Evolutionary conservation across 2,888 invertebrate genomes (phyloP).

Genomic region (Tinea trinotella): DNA sequence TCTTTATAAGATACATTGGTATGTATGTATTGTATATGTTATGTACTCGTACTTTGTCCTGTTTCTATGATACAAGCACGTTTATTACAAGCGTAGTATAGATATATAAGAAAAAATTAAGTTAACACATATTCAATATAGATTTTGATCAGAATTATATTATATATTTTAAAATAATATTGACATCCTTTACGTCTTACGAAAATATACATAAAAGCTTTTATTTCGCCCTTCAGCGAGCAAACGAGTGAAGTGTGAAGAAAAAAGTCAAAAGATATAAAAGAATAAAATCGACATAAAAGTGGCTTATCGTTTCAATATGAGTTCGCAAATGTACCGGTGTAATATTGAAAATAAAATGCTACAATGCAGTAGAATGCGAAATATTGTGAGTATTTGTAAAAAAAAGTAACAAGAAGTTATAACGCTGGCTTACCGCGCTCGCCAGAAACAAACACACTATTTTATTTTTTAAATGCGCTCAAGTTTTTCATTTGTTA

Average conservation of each 20-base stretch:
- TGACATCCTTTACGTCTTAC: neutral
- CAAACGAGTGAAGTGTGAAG: conserved; percentile 12
- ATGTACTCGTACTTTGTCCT: too few relatives aligned
- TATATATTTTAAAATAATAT: neutral
- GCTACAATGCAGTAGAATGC: conserved; percentile 7
- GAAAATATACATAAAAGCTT: conserved; percentile 14
- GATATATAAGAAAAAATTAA: too few relatives aligned
- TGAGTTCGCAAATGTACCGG: conserved; percentile 17
- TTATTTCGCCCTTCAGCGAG: conserved; percentile 12
- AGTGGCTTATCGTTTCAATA: conserved; percentile 18
- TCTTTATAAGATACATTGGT: too few relatives aligned
- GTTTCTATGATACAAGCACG: too few relatives aligned
- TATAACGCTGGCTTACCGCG: conserved; percentile 7
- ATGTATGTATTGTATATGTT: too few relatives aligned
- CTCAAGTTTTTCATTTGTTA: conserved; percentile 2
- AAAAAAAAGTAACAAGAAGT: conserved; percentile 12
- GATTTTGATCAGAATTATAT: too few relatives aligned
- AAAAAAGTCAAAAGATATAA: conserved; percentile 11
- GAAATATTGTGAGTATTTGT: conserved; percentile 9
- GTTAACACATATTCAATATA: too few relatives aligned
- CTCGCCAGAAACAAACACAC: neutral
- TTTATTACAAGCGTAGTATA: too few relatives aligned
- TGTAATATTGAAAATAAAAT: conserved; percentile 15
- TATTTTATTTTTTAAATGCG: conserved; percentile 11
- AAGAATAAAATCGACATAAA: conserved; percentile 9